Evolutionary conservation across 1,140 invertebrate species (phyloP), one percentile per base, ranked within the genome.

Genomic region (Calosoma granatense): DNA sequence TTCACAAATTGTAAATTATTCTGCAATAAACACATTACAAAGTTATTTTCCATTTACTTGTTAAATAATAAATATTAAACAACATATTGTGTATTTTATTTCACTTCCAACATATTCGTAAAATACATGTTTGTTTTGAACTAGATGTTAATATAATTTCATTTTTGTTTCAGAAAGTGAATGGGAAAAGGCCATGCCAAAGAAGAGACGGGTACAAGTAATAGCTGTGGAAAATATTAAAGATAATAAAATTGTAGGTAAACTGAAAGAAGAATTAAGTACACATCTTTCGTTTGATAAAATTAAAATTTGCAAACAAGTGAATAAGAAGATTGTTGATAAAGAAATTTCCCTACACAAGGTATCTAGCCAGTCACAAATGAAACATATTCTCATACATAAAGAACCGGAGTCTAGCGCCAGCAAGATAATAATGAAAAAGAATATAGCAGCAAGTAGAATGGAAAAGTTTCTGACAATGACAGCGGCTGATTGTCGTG

Each of bases 401-500:
- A 6, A 17, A 47, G 6, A 4, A 47, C 17, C 3, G 9, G 6
- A 47, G 9, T 17, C 26, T 47, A 47, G 15, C 6, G 41, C 9
- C 4, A 17, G 17, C 9, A 9, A 47, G 17, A 6, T 9, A 3
- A 4, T 47, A 12, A 4, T 47, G 9, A 12, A 12, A 17, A 47
- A 47, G 17, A 47, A 3, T 17, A 11, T 47, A 12, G 6, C 41
- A 11, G 9, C 41, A 4, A 12, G 9, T 17, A n/a, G 61, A 41
- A 61, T 65, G 59, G 64, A 65, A 26, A 47, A 59, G 23, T 70
- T 70, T 54, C 54, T 65, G 11, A 61, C 54, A 11, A 66, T 70
- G 67, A 66, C 57, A 15, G 56, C 57, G 1, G 52, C 58, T 2
- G 61, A 68, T 51, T 20, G 67, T 14, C 53, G 47, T 20, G 23